A percentile compares a stretch with the other conserved stretches of the same genome.
phyloP scores from a whole-genome alignment of 1,140 invertebrate species.

The Drosophila malerkotliana region DNA sequence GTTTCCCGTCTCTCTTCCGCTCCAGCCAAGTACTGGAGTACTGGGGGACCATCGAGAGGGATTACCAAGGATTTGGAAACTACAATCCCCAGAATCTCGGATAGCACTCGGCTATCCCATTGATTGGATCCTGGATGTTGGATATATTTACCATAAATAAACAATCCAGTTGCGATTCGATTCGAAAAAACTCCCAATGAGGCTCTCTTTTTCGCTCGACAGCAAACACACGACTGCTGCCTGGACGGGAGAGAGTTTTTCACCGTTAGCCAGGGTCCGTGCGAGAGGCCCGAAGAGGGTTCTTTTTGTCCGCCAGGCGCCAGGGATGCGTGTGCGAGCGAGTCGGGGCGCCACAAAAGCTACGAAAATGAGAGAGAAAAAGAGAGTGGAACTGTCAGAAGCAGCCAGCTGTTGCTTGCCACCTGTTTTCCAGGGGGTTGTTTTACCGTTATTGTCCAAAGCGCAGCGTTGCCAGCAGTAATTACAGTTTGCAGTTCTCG shows the following conservation, averaged over 20 bases:
- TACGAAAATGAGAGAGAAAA: slow-evolving; percentile 9
- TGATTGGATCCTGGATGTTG: not conserved
- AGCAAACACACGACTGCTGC: slow-evolving; percentile 46
- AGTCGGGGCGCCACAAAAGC: not conserved
- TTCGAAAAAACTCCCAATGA: slow-evolving; percentile 20
- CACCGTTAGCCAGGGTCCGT: slow-evolving; percentile 19
- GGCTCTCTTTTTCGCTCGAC: slow-evolving; percentile 41
- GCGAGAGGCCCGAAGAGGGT: not conserved
- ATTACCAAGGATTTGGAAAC: not conserved
- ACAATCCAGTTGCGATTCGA: slow-evolving; percentile 21
- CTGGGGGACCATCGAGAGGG: not conserved
- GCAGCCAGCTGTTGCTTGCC: slow-evolving; percentile 40
- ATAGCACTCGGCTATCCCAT: not conserved
- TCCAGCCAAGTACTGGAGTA: not conserved
- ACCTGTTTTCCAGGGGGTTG: slow-evolving; percentile 38
- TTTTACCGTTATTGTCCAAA: not conserved
- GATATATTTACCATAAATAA: slow-evolving; percentile 42
- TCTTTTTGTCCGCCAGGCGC: not conserved
- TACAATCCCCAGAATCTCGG: not conserved
- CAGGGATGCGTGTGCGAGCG: not conserved
- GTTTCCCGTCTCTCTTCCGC: slow-evolving; percentile 8
- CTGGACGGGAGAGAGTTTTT: slow-evolving; percentile 29
- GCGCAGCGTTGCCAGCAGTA: not conserved
- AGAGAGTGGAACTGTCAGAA: slow-evolving; percentile 32
- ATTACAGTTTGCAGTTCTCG: not conserved